Conservation (phyloP, 53 echinoderm and acorn worm genomes). For the Patiria pectinifera region DNA sequence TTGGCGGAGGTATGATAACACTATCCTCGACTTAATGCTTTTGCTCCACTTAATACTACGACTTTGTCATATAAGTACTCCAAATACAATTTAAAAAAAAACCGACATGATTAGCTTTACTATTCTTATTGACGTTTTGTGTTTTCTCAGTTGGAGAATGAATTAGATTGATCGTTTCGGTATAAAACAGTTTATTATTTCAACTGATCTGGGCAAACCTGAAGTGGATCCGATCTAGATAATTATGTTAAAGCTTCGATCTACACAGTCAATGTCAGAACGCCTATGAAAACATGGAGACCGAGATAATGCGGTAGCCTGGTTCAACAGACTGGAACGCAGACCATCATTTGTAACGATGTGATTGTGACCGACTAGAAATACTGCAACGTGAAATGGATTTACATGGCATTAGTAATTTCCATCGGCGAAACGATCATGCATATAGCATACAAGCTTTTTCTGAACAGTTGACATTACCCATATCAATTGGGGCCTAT, state of each 20-base stretch:
- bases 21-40: too few species aligned
- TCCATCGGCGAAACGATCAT: too few species aligned
- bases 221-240: neutral
- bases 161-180: slow-evolving; percentile 25
- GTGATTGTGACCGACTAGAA: too few species aligned
- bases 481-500: too few species aligned
- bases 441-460: too few species aligned
- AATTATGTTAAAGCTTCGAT: neutral
- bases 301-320: neutral
- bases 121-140: neutral
- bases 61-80: too few species aligned
- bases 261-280: neutral
- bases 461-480: too few species aligned
- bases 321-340: neutral
- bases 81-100: neutral
- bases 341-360: neutral
- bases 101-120: neutral
- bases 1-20: too few species aligned
- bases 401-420: too few species aligned
- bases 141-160: slow-evolving; percentile 14
- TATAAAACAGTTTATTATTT: slow-evolving; percentile 22
- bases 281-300: neutral
- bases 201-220: slow-evolving; percentile 15
- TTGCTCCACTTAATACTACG: too few species aligned
- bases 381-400: too few species aligned